phyloP scores from a whole-genome alignment of 2,797 vertebrate genomes.

The Anguilla marmorata region DNA sequence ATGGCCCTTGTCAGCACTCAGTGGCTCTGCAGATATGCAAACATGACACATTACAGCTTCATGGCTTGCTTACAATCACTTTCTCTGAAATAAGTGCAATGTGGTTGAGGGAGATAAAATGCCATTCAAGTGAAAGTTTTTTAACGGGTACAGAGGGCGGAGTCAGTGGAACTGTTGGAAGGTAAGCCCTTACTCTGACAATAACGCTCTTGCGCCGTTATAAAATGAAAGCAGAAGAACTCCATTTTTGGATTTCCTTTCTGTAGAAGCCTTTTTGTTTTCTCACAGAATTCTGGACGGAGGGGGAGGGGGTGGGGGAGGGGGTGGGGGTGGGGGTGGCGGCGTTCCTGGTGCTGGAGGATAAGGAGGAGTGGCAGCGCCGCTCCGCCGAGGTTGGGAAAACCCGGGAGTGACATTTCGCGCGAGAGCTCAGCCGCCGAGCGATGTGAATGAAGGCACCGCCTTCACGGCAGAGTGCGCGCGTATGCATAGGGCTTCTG shows the following conservation, averaged over 20 bases:
- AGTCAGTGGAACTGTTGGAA: slow-evolving; percentile 39
- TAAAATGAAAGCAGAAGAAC: slow-evolving; percentile 32
- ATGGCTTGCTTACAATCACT: slow-evolving; percentile 5
- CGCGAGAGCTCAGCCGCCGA: neutral
- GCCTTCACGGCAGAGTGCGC: neutral
- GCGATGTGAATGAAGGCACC: neutral
- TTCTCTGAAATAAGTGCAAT: slow-evolving; percentile 39
- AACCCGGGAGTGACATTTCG: neutral
- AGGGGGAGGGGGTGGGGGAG: neutral
- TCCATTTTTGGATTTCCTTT: slow-evolving; percentile 37
- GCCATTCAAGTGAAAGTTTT: slow-evolving; percentile 39
- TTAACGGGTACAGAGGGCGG: slow-evolving; percentile 40
- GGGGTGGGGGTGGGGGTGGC: neutral
- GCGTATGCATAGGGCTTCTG: neutral
- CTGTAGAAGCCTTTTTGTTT: slow-evolving; percentile 43
- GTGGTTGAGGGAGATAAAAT: slow-evolving; percentile 62
- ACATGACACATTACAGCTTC: slow-evolving; percentile 5
- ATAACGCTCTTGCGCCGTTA: slow-evolving; percentile 46
- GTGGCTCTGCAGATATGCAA: slow-evolving; percentile 32
- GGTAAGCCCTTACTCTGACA: slow-evolving; percentile 40
- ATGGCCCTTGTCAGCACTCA: neutral
- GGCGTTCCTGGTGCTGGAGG: slow-evolving; percentile 53
- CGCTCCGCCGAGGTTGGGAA: neutral
- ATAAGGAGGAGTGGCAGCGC: slow-evolving; percentile 55
- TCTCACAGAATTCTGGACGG: slow-evolving; percentile 44